A percentile compares a stretch with the other conserved stretches of the same genome.
phyloP scores from a whole-genome alignment of 2,797 vertebrate species.

The Darevskia nairensis region DNA sequence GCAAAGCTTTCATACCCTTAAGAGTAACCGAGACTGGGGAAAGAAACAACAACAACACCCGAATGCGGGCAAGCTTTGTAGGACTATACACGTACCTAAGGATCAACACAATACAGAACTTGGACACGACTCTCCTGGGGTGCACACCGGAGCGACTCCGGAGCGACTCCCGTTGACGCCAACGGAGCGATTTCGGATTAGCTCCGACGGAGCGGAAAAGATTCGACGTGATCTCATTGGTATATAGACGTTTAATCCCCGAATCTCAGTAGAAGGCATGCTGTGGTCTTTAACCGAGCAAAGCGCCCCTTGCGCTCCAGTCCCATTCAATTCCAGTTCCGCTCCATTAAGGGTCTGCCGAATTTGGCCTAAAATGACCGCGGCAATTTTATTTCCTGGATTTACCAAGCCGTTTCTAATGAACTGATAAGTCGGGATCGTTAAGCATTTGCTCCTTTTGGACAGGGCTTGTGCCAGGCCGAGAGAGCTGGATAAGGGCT shows the following conservation, averaged over 20 bases:
- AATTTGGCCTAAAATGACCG: slow-evolving; percentile 69
- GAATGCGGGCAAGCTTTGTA: not conserved
- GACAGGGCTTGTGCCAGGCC: slow-evolving; percentile 22
- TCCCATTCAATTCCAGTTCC: slow-evolving; percentile 67
- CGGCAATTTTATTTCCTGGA: slow-evolving; percentile 71
- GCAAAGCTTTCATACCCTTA: not conserved
- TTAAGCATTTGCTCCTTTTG: slow-evolving; percentile 56
- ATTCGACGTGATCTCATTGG: slow-evolving; percentile 5
- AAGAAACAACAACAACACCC: not conserved
- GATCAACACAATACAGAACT: not conserved
- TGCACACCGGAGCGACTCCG: not conserved
- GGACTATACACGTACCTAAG: too few species aligned
- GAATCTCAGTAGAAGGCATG: slow-evolving; percentile 52
- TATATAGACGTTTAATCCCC: slow-evolving; percentile 47
- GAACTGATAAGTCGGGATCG: slow-evolving; percentile 64
- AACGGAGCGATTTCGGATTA: not conserved
- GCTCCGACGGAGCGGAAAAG: not conserved
- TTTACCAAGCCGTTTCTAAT: slow-evolving; percentile 70
- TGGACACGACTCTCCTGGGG: not conserved
- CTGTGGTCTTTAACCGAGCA: slow-evolving; percentile 60
- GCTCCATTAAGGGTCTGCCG: slow-evolving; percentile 67
- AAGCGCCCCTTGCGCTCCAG: slow-evolving; percentile 66
- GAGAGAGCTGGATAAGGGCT: slow-evolving; percentile 18
- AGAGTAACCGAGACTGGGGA: too few species aligned
- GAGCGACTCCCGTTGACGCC: not conserved